Percentiles rank a stretch among this genome's conserved stretches.
Evolutionary conservation across 1,140 invertebrate species (phyloP).

Genomic region (Drosophila navojoa): DNA sequence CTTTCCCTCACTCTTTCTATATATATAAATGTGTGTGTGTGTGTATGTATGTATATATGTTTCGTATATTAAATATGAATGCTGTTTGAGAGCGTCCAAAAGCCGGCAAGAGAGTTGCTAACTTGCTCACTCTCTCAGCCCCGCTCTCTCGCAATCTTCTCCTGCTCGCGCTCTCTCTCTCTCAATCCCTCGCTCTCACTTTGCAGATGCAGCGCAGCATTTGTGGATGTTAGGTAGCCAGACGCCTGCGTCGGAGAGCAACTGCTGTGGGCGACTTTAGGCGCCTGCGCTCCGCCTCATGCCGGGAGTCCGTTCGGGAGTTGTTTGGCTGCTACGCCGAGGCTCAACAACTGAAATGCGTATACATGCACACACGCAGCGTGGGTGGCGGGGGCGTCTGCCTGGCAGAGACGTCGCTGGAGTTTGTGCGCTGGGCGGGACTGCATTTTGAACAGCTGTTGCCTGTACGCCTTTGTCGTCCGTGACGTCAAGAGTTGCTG

Average conservation of each 20-base stretch:
- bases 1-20: no score
- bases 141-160: background rate
- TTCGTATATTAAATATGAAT: conserved; percentile 56
- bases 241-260: conserved; percentile 43
- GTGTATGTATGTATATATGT: background rate
- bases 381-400: background rate
- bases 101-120: conserved; percentile 45
- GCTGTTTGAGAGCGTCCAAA: conserved; percentile 54
- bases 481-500: conserved; percentile 59
- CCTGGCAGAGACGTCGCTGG: conserved; percentile 2
- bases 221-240: conserved; percentile 35
- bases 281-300: conserved; percentile 50
- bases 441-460: conserved; percentile 70
- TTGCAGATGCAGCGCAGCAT: conserved; percentile 53
- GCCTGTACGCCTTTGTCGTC: conserved; percentile 10
- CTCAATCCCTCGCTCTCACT: conserved; percentile 11
- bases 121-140: background rate
- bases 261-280: background rate
- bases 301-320: conserved; percentile 44
- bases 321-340: conserved; percentile 27
- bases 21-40: background rate
- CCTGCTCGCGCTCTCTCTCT: conserved; percentile 4
- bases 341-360: conserved; percentile 69
- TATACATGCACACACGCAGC: conserved; percentile 46
- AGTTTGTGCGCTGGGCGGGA: conserved; percentile 32